Base-by-base conservation (phyloP, 1,140 invertebrate species). In the Drosophila sulfurigaster region DNA sequence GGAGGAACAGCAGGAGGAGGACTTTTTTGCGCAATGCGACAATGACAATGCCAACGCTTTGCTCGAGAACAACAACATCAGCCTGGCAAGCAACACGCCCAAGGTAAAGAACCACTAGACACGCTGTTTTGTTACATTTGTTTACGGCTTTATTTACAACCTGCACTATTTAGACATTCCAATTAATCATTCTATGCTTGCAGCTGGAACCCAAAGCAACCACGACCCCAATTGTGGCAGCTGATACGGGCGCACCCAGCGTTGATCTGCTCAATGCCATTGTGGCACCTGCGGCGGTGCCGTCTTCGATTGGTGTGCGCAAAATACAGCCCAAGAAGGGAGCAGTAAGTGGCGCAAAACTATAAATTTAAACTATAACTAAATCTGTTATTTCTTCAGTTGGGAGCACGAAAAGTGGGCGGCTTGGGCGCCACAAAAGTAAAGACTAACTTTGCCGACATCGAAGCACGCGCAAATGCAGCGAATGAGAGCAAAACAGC, bases 381-480 rank as follows among this genome's bases (percentile, higher is more conserved):
- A 11, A 48, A 0, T 28, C 7, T 15, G 45, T n/a, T 15, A 25
- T 2, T 5, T 60, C 41, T n/a, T 4, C 32, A 92, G 91, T 82
- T 98, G 66, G 97, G 97, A 10, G 95, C 94, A 30, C 78, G 82
- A 0, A 99, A 98, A 90, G 98, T 97, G 93, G 95, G 95, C 46
- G 97, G 98, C 1, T 93, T 99, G n/a, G 99, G 99, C 63, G 99
- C 98, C n/a, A 98, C 98, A 63, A 97, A 97, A 93, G 97, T 99
- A 5, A 97, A 96, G 82, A 95, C 96, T 10, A 98, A 99, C 93
- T 99, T 99, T 93, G 96, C 96, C n/a, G 98, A 99, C 87, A 96
- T 99, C 49, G 99, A 99, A 93, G 95, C 95, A 81, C 96, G 97
- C 89, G 98, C 97, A 0, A 95, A 96, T 76, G 94, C 97, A 77